Evolutionary conservation across 2,797 vertebrate genomes (phyloP), one percentile per base, ranked within the genome.

Genomic region (Buceros bicornis): DNA sequence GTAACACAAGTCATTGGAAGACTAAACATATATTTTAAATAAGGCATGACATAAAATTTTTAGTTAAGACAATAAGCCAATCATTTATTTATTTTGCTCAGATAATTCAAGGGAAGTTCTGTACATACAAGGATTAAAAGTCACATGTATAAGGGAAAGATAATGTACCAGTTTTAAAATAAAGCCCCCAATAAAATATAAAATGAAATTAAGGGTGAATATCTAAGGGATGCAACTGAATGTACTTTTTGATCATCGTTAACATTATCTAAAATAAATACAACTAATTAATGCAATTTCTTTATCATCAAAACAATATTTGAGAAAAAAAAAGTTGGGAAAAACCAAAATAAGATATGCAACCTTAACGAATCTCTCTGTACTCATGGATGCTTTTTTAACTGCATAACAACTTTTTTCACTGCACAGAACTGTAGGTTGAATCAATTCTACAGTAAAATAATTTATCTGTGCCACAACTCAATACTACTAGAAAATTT

Each of bases 61-160:
- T 91, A 92, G 24, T 88, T 88, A 93, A 43, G 57, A 51, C 53
- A 93, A 69, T 62, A 92, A 80, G 74, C 31, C 47, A 15, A 91
- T 77, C 9, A 47, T 43, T 89, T 70, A 66, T 47, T 92, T 71
- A 31, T 72, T 60, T 91, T 73, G 16, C 48, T 62, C 87, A 86
- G 78, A 74, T 31, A 91, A 94, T 77, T 33, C 47, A 83, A 78
- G 93, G 79, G 37, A 96, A 88, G 80, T 80, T 82, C 9, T 53
- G 16, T 42, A 91, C 19, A 69, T n/a, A 77, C 6, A 64, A 60
- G 17, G 33, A 74, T 77, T 56, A 93, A 94, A 92, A 72, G 47
- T 18, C 73, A 87, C 57, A 77, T 56, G 70, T 73, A 70, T 77
- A 69, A 95, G 91, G 61, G 20, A 57, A 74, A 87, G 74, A 26